These are phyloP conservation scores for Steatornis caripensis DNA, from an alignment of 2,113 vertebrate species.

Conservation along the genomic window DNA sequence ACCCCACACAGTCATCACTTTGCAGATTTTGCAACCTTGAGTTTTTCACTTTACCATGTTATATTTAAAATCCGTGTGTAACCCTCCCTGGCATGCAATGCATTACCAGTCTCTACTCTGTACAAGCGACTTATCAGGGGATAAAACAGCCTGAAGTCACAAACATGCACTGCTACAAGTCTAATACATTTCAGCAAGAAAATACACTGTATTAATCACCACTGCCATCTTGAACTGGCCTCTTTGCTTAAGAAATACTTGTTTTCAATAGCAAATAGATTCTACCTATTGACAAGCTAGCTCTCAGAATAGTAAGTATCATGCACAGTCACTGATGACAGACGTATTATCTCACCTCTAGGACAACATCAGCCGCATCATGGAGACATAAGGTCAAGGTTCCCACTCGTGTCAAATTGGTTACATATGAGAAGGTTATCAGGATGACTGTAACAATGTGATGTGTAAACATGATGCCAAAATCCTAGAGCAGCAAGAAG, in stretches of 20 bases:
- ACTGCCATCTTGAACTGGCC: background rate
- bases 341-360: constrained; percentile 85
- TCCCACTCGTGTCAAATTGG: constrained; percentile 93
- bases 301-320: background rate
- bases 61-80: background rate
- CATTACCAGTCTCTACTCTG: background rate
- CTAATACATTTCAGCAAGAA: background rate
- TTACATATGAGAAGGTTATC: constrained; percentile 91
- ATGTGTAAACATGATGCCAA: constrained; percentile 93
- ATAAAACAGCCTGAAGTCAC: background rate
- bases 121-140: background rate
- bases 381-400: constrained; percentile 91
- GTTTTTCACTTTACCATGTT: background rate
- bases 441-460: constrained; percentile 86
- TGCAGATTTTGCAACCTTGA: background rate
- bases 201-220: background rate
- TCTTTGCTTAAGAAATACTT: background rate
- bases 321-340: background rate
- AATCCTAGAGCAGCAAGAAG: constrained; percentile 81
- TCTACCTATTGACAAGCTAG: background rate
- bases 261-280: background rate
- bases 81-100: background rate
- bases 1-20: background rate
- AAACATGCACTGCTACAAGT: background rate
- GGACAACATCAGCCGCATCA: constrained; percentile 84